Base-by-base conservation (phyloP, 2,888 invertebrate genomes). In the Diaperis boleti region DNA sequence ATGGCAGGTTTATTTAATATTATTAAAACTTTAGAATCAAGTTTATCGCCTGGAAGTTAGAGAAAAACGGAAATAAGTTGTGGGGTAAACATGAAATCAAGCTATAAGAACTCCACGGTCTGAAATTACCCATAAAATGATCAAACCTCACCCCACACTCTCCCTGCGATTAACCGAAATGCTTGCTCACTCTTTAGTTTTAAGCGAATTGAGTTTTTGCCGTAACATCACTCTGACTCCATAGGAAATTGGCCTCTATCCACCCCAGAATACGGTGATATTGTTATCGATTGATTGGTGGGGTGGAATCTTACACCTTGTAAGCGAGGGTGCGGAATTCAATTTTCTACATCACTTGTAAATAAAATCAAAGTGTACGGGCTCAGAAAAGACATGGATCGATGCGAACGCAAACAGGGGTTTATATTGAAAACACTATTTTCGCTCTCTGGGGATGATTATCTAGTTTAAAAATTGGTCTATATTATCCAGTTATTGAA, bases 291-390 rank as follows among this genome's bases (percentile, higher is more conserved):
- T 78, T 77, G 76, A 74, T 75, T 72, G 70, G 68, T 62, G 60
- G 61, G 55, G 68, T 72, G 76, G 75, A 76, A 76, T 75, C 74
- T 75, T 74, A 76, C 78, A 78, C 78, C 78, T 78, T 76, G 60
- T 61, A 71, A 67, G 65, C 57, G 64, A 76, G 80, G 80, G 79
- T 75, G 81, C 76, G 79, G 77, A 82, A 80, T 82, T 79, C 82
- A 82, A 82, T 82, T 82, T 82, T 82, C 82, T 81, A 81, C 82
- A 81, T 81, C 81, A 80, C 79, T 81, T 80, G 81, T 79, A 80
- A 81, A 82, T 81, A 81, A 82, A 81, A 82, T 81, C 80, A 79
- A 75, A 80, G 79, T 76, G 76, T 75, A 69, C 71, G 69, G 69
- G 72, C 69, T 69, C 64, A 68, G 67, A 72, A 72, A 72, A 69